Base-by-base conservation (phyloP, 64 coral and sea anemone genomes). In the Pachyseris speciosa region DNA sequence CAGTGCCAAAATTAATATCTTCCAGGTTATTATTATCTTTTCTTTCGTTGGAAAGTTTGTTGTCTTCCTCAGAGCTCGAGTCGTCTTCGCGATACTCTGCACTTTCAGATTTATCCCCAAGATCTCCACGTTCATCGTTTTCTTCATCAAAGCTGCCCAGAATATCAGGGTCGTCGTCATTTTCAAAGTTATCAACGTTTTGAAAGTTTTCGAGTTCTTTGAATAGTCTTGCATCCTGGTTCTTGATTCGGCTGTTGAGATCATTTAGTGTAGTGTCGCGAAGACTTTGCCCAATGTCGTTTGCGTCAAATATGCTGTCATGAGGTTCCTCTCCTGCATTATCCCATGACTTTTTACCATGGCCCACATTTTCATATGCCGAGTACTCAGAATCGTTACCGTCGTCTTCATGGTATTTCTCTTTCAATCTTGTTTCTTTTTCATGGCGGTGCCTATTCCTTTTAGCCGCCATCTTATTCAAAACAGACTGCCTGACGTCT, bases 191-290 rank as follows among this genome's bases (percentile, higher is more conserved):
- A 63, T 81, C 77, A 22, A n/a, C 26, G 17, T 81, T 63, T 28
- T 39, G 34, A 55, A 61, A 81, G 53, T 40, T 63, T n/a, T 81
- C 77, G 38, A 81, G 17, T 81, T 81, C 77, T 4, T 61, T 32
- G 48, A 59, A 39, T 15, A 81, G 28, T 13, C 39, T 81, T 81
- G 77, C 52, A 61, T 81, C 77, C 6, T 81, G 77, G 30, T 63
- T 61, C 12, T 36, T 24, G 8, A 81, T 63, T 61, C 34, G 51
- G 26, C 13, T 20, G 32, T 81, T 59, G 16, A 81, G 77, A 41
- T 39, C 63, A 9, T 60, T 81, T 19, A 59, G 37, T 20, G 77
- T 40, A 58, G 77, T 61, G 60, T 12, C 53, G 11, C 47, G 44
- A 30, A 47, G 25, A 16, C 47, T 53, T 16, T 77, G 28, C 13